Conservation (phyloP, 2,113 vertebrate species). For the Camelus bactrianus region DNA sequence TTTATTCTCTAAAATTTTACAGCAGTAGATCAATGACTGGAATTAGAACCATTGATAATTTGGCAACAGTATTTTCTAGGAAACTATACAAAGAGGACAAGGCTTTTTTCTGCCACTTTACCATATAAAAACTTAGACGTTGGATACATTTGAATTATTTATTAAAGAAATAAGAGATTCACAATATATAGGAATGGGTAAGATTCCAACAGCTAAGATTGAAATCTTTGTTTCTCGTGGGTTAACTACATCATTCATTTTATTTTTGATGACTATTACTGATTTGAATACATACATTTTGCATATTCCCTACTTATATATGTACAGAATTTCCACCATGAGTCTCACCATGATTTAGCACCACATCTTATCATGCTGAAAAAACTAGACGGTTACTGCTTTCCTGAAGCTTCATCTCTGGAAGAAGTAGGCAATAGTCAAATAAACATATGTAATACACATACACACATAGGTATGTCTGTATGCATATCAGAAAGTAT, state of each 20-base stretch:
- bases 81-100: background rate
- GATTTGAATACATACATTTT: background rate
- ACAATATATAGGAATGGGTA: background rate
- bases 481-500: background rate
- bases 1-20: conserved; percentile 19
- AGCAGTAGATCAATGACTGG: background rate
- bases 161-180: background rate
- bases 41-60: background rate
- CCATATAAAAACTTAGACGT: background rate
- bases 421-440: background rate
- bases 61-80: background rate
- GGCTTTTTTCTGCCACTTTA: background rate
- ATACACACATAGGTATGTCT: background rate
- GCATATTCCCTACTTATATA: background rate
- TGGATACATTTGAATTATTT: background rate
- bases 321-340: background rate
- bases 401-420: background rate
- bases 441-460: background rate
- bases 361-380: background rate
- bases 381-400: background rate
- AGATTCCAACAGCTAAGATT: background rate
- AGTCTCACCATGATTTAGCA: background rate
- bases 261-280: background rate
- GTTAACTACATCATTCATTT: background rate
- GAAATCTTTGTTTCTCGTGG: background rate